A percentile compares a stretch with the other conserved stretches of the same genome.
These are phyloP conservation scores for Drosophila pseudotalamancana DNA, from an alignment of 2,888 invertebrate species.

Conservation along the genomic window DNA sequence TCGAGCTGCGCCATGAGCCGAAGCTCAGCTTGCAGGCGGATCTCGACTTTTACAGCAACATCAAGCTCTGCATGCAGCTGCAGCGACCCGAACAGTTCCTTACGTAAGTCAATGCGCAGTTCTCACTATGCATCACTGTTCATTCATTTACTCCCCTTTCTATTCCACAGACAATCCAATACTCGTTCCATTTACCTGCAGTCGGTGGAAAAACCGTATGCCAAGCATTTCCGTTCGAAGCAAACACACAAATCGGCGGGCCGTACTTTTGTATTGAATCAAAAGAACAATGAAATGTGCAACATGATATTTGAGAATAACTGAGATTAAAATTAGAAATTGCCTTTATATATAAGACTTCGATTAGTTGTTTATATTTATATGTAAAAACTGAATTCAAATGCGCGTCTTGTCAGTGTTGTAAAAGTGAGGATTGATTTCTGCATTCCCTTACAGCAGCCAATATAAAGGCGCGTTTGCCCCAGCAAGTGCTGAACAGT, in stretches of 20 bases:
- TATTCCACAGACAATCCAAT: slow-evolving; percentile 87
- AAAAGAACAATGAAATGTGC: slow-evolving; percentile 92
- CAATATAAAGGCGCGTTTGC: background rate
- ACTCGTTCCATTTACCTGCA: slow-evolving; percentile 88
- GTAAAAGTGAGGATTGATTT: background rate
- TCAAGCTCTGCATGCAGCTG: slow-evolving; percentile 91
- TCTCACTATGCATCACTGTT: too few relatives aligned
- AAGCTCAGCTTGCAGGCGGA: slow-evolving; percentile 89
- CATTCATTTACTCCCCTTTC: background rate
- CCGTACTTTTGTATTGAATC: slow-evolving; percentile 90
- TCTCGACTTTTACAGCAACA: slow-evolving; percentile 90
- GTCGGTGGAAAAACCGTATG: slow-evolving; percentile 80
- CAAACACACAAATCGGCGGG: slow-evolving; percentile 86
- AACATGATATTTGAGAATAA: slow-evolving; percentile 80
- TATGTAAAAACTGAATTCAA: slow-evolving; percentile 8
- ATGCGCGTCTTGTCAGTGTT: background rate
- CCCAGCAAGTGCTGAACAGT: background rate
- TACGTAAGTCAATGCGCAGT: slow-evolving; percentile 84
- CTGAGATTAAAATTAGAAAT: slow-evolving; percentile 26
- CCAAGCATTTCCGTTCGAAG: slow-evolving; percentile 81
- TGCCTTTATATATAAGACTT: slow-evolving; percentile 8
- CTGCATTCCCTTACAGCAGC: background rate
- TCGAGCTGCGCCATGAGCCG: slow-evolving; percentile 88
- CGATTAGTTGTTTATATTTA: slow-evolving; percentile 6
- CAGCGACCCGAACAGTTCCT: slow-evolving; percentile 88